Percentiles rank a stretch among this genome's conserved stretches.
phyloP scores from a whole-genome alignment of 2,888 invertebrate genomes.

The Amaurobius ferox region DNA sequence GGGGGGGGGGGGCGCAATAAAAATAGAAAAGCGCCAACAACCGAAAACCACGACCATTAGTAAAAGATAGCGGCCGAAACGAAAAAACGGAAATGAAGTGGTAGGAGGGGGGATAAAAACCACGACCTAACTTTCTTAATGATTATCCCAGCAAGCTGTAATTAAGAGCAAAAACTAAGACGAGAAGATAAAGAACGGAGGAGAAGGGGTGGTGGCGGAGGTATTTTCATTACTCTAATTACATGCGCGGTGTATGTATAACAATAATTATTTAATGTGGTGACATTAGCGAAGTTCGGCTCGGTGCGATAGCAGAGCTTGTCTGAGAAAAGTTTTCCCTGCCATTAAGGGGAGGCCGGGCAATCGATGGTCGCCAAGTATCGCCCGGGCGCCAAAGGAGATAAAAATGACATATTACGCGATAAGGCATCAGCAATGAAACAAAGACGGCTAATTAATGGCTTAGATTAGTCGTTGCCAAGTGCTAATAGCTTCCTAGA shows the following conservation, averaged over 20 bases:
- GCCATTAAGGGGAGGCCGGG: conserved; percentile 26
- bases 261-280: conserved; percentile 73
- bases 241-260: conserved; percentile 64
- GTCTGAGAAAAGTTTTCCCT: conserved; percentile 63
- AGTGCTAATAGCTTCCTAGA: conserved; percentile 70
- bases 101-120: conserved; percentile 28
- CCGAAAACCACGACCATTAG: conserved; percentile 42
- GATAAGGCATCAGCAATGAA: conserved; percentile 72
- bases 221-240: conserved; percentile 72
- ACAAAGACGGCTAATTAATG: conserved; percentile 71
- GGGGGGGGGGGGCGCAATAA: conserved; percentile 15
- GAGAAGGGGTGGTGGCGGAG: conserved; percentile 7
- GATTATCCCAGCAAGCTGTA: conserved; percentile 66
- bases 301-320: conserved; percentile 24
- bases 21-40: conserved; percentile 26
- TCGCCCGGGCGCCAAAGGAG: conserved; percentile 34
- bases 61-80: conserved; percentile 27
- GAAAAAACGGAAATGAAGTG: conserved; percentile 55
- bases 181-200: conserved; percentile 37
- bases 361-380: conserved; percentile 29
- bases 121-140: conserved; percentile 64
- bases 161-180: conserved; percentile 72
- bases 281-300: conserved; percentile 62
- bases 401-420: conserved; percentile 73
- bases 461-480: conserved; percentile 69